These are phyloP conservation scores for Diachrysia chrysitis DNA, from an alignment of 2,888 invertebrate species.

Conservation along the genomic window DNA sequence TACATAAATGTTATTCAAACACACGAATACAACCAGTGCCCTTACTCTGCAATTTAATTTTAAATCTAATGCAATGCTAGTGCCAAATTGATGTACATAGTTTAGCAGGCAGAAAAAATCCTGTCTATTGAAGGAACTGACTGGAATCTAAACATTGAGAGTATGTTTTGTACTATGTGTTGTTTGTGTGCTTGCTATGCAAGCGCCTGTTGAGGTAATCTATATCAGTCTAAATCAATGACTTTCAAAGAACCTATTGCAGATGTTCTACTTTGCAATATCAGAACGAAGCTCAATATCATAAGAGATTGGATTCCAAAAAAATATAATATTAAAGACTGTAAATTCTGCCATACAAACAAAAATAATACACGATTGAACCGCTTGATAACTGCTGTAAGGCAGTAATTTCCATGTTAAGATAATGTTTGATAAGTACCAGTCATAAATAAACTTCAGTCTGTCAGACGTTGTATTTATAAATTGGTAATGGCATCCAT, in stretches of 20 bases:
- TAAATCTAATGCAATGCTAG: no score
- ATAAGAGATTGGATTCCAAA: background rate
- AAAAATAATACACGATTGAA: no score
- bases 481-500: background rate
- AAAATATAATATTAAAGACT: background rate
- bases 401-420: background rate
- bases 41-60: no score
- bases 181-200: no score
- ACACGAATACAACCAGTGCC: no score
- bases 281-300: background rate
- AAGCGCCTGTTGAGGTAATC: background rate
- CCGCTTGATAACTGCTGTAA: background rate
- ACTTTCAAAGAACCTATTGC: background rate
- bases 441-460: background rate
- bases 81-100: no score
- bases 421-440: constrained; percentile 1
- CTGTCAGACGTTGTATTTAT: background rate
- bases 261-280: background rate
- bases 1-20: background rate
- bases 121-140: no score
- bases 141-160: no score
- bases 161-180: no score
- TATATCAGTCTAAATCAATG: background rate
- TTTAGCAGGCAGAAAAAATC: no score
- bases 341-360: background rate